These are phyloP conservation scores for Chaitophorus viminalis DNA, from an alignment of 2,888 invertebrate genomes.

Conservation along the genomic window DNA sequence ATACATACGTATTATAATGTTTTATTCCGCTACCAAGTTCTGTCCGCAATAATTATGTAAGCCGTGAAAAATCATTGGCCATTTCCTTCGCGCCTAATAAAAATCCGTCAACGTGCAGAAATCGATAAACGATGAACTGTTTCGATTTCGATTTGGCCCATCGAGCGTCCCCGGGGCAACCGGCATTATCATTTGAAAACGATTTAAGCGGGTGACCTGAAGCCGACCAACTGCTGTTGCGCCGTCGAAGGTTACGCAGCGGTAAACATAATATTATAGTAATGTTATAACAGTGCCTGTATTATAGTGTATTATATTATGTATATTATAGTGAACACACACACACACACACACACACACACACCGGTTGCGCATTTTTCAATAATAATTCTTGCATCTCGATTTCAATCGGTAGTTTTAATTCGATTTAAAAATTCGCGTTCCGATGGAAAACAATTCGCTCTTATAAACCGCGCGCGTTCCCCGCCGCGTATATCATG, in stretches of 20 bases:
- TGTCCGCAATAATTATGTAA: no score
- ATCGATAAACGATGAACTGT: conserved; percentile 28
- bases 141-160: background rate
- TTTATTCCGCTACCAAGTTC: no score
- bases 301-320: no score
- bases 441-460: background rate
- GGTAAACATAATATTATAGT: background rate
- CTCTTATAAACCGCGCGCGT: no score
- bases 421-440: background rate
- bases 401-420: background rate
- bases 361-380: background rate
- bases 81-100: no score
- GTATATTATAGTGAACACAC: background rate
- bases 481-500: no score
- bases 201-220: background rate
- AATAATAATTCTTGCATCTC: conserved; percentile 9
- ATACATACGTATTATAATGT: background rate
- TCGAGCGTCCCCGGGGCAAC: conserved; percentile 3
- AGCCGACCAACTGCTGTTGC: background rate
- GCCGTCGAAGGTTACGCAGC: conserved; percentile 23
- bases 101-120: background rate
- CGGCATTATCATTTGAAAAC: background rate
- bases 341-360: conserved; percentile 29
- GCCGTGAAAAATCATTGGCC: no score
- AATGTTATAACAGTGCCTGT: no score